Percentiles rank a stretch among this genome's conserved stretches.
These are phyloP conservation scores for Protobothrops flavoviridis DNA, from an alignment of 2,113 vertebrate species.

Conservation along the genomic window DNA sequence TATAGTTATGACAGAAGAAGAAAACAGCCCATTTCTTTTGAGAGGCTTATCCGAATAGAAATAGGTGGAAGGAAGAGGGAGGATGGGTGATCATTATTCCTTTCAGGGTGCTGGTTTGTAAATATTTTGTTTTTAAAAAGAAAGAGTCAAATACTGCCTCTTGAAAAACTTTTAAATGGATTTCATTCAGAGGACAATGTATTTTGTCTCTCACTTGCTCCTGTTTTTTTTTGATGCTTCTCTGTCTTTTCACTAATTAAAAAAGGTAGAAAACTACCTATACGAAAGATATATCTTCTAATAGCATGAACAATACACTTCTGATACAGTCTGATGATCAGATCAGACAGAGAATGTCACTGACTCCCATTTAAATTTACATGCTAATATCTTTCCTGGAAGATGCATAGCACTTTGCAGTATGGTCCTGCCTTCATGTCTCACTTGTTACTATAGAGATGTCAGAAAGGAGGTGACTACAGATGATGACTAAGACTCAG, in stretches of 20 bases:
- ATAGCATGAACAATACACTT: not conserved
- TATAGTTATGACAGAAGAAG: slow-evolving; percentile 20
- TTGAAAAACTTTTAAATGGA: slow-evolving; percentile 18
- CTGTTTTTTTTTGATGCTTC: not conserved
- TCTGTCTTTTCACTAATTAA: slow-evolving; percentile 26
- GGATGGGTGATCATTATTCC: slow-evolving; percentile 15
- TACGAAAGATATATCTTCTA: slow-evolving; percentile 16
- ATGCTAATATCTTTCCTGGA: not conserved
- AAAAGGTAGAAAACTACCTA: slow-evolving; percentile 40
- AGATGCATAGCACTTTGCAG: slow-evolving; percentile 10
- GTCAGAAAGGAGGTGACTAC: slow-evolving; percentile 1
- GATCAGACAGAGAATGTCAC: slow-evolving; percentile 44
- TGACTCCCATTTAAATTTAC: not conserved
- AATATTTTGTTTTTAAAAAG: slow-evolving; percentile 19
- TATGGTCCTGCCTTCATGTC: slow-evolving; percentile 34
- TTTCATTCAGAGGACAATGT: slow-evolving; percentile 22
- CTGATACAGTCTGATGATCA: slow-evolving; percentile 5
- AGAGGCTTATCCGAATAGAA: slow-evolving; percentile 25
- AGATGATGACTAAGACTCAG: not conserved
- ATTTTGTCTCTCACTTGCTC: not conserved
- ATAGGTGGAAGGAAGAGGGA: not conserved
- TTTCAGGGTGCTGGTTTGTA: slow-evolving; percentile 9
- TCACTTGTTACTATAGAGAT: slow-evolving; percentile 20
- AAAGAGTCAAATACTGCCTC: not conserved
- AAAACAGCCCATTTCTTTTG: slow-evolving; percentile 23